Conservation (phyloP, 2,113 vertebrate species). For the Cyprinus carpio region DNA sequence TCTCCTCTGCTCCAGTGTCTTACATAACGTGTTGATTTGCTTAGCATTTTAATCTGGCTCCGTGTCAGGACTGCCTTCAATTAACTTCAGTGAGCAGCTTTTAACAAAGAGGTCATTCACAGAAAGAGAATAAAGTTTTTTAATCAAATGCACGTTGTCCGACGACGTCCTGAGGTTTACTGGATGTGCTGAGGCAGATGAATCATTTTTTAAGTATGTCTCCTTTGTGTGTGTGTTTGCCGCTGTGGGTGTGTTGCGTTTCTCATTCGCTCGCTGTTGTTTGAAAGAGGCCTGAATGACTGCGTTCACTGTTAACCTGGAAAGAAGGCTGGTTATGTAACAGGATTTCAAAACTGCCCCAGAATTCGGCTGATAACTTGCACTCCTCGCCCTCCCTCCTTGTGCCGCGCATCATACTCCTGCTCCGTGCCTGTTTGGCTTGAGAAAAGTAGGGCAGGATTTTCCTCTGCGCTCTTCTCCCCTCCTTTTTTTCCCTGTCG, state of each 20-base stretch:
- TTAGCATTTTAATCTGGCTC: slow-evolving; percentile 50
- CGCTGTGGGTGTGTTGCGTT: neutral
- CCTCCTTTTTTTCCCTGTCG: slow-evolving; percentile 22
- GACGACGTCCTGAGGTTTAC: neutral
- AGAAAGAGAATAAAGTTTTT: neutral
- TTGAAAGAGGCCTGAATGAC: slow-evolving; percentile 37
- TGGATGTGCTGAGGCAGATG: neutral
- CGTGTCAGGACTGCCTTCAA: slow-evolving; percentile 5
- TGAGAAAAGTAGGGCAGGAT: slow-evolving; percentile 71
- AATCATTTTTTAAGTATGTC: neutral
- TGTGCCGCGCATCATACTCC: slow-evolving; percentile 55
- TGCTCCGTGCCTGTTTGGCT: slow-evolving; percentile 68
- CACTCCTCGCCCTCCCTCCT: slow-evolving; percentile 44
- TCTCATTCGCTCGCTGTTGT: neutral
- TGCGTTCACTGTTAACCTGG: slow-evolving; percentile 63
- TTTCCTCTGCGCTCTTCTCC: slow-evolving; percentile 64
- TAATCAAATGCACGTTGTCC: neutral
- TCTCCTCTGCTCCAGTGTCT: slow-evolving; percentile 32
- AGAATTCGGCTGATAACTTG: slow-evolving; percentile 59
- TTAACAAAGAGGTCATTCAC: slow-evolving; percentile 26
- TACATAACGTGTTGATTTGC: slow-evolving; percentile 63
- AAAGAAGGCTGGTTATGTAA: slow-evolving; percentile 69
- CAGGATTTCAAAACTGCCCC: slow-evolving; percentile 64
- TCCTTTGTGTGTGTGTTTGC: neutral
- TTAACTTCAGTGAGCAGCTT: neutral